A percentile compares a stretch with the other conserved stretches of the same genome.
These are phyloP conservation scores for Heliconius ismenius DNA, from an alignment of 2,888 invertebrate species.

Conservation along the genomic window DNA sequence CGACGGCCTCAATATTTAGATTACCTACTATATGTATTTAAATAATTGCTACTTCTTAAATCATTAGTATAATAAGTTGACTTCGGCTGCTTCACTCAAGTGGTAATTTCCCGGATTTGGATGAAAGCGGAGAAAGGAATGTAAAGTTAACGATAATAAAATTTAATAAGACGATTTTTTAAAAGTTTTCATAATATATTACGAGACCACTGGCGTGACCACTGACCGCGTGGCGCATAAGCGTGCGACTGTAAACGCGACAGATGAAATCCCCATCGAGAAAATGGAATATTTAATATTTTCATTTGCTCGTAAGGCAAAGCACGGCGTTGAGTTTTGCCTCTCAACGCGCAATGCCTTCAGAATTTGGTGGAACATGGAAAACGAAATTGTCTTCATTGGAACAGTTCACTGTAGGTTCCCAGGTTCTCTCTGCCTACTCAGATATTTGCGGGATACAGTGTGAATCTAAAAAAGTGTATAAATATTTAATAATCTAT, in stretches of 20 bases:
- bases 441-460: background rate
- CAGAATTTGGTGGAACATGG: background rate
- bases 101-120: too few species aligned
- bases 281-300: background rate
- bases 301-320: background rate
- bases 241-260: background rate
- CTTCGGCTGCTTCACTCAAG: too few species aligned
- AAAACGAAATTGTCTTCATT: background rate
- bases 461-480: background rate
- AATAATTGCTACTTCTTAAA: too few species aligned
- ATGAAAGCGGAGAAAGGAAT: too few species aligned
- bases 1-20: too few species aligned
- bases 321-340: background rate
- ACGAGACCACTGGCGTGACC: background rate
- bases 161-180: too few species aligned
- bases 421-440: background rate
- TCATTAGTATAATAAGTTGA: too few species aligned
- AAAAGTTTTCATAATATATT: background rate
- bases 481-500: background rate
- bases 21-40: too few species aligned
- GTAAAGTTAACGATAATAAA: too few species aligned
- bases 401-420: background rate
- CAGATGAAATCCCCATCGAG: background rate
- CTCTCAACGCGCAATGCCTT: background rate
- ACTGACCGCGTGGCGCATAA: background rate